These are phyloP conservation scores for Bombus soroeensis DNA, from an alignment of 1,140 invertebrate genomes.

Conservation along the genomic window DNA sequence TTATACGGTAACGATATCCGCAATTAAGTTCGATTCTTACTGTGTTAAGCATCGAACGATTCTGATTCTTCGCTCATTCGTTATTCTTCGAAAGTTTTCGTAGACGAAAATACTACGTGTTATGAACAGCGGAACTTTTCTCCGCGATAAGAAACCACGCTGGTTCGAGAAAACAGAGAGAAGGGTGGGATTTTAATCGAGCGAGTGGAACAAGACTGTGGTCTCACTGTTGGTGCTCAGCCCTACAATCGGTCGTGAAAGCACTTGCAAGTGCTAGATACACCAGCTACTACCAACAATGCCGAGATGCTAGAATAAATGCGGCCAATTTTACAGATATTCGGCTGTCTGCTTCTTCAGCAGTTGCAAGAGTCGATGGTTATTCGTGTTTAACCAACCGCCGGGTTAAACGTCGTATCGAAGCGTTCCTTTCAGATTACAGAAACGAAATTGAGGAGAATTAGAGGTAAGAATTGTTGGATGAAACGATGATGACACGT, in stretches of 20 bases:
- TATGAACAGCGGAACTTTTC: not conserved
- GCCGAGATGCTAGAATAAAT: conserved; percentile 49
- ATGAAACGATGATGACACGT: not conserved
- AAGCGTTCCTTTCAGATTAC: not conserved
- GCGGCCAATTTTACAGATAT: conserved; percentile 35
- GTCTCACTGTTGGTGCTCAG: not conserved
- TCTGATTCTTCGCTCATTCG: not conserved
- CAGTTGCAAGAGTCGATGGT: not conserved
- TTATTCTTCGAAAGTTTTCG: not conserved
- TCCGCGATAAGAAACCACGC: not conserved
- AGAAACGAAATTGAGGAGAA: not conserved
- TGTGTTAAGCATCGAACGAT: not conserved
- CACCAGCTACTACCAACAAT: conserved; percentile 38
- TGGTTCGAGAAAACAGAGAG: not conserved
- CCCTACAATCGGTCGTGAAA: conserved; percentile 41
- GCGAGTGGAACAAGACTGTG: not conserved
- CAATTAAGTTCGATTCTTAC: not conserved
- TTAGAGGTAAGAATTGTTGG: not conserved
- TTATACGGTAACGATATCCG: not conserved
- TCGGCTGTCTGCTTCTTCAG: not conserved
- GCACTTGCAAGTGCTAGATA: conserved; percentile 24
- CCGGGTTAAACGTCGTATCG: not conserved
- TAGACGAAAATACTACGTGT: not conserved
- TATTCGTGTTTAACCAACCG: not conserved
- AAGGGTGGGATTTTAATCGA: not conserved